Base-by-base conservation (phyloP, 1,140 invertebrate genomes). In the Trissolcus basalis region DNA sequence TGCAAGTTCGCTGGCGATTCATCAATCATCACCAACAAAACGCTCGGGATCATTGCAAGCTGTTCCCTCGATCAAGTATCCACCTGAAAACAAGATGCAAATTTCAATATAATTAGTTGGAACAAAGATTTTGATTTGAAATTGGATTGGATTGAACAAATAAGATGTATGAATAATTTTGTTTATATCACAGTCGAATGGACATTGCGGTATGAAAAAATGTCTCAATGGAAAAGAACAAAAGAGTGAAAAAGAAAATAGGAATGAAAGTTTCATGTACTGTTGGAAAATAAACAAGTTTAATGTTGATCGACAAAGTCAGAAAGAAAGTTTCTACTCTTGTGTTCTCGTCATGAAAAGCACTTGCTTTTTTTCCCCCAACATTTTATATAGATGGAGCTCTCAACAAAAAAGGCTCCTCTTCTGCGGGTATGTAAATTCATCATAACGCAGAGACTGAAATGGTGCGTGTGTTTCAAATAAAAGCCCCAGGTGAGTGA, bases 271-370 rank as follows among this genome's bases (percentile, higher is more conserved):
- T 27, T 27, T 3, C 1, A 27, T 27, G 1, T 27, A 6, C 19
- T 6, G 6, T 6, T 27, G 6, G 12, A 48, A 48, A 47, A 48
- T 59, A 59, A 36, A 58, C 32, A 59, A 19, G n/a, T 59, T 39
- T 39, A 33, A 61, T 43, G 58, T 49, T 50, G 58, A 61, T 50
- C 36, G 49, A 50, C 58, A 50, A 43, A 50, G 58, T 43, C n/a
- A 43, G 12, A 39, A 43, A 50, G 16, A 43, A 50, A 41, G 58
- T 44, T 48, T 10, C 33, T 12, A 35, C 35, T 15, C 51, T 68
- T 58, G 55, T 59, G 32, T 59, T 12, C 6, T 13, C 33, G 49
- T 53, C 64, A 53, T 44, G 48, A 51, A 51, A 55, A 39, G 9
- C n/a, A 27, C 9, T 67, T 50, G 45, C 19, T 4, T 32, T 51